Conservation (phyloP, 2,888 invertebrate genomes). For the Agrochola circellaris region DNA sequence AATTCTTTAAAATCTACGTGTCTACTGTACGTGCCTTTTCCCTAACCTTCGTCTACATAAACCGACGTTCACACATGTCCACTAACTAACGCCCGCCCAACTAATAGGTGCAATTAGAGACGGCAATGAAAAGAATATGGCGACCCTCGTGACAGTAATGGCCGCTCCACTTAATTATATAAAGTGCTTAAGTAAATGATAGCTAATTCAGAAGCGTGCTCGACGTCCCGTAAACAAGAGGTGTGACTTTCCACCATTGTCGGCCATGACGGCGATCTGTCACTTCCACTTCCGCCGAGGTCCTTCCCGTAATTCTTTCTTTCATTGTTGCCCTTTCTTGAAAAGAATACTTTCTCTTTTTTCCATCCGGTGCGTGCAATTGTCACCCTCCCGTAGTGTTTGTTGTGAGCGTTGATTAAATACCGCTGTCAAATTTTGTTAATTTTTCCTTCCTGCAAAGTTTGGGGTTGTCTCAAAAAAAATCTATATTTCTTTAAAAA, state of each 20-base stretch:
- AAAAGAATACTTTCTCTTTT: slow-evolving; percentile 87
- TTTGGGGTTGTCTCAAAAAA: slow-evolving; percentile 59
- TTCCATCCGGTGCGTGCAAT: slow-evolving; percentile 84
- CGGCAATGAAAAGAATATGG: slow-evolving; percentile 82
- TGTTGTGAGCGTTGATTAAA: slow-evolving; percentile 89
- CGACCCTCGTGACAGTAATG: slow-evolving; percentile 85
- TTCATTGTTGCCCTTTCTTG: slow-evolving; percentile 88
- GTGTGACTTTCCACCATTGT: slow-evolving; percentile 90
- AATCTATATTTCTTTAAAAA: slow-evolving; percentile 20
- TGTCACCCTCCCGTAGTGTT: slow-evolving; percentile 88
- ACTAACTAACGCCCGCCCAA: slow-evolving; percentile 64
- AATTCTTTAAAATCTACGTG: too few species aligned
- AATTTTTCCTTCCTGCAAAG: slow-evolving; percentile 80
- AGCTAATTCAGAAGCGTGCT: slow-evolving; percentile 86
- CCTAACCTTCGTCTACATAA: slow-evolving; percentile 53
- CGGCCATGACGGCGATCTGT: slow-evolving; percentile 84
- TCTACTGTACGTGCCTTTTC: not conserved
- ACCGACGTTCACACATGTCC: slow-evolving; percentile 54
- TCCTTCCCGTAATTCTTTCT: slow-evolving; percentile 84
- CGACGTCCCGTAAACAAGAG: slow-evolving; percentile 88
- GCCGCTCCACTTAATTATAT: slow-evolving; percentile 88
- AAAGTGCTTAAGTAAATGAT: slow-evolving; percentile 90
- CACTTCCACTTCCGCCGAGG: slow-evolving; percentile 87
- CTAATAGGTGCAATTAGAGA: slow-evolving; percentile 82
- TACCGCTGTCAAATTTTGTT: slow-evolving; percentile 85